Evolutionary conservation across 2,888 invertebrate genomes (phyloP).

Genomic region (Limnephilus auricula): DNA sequence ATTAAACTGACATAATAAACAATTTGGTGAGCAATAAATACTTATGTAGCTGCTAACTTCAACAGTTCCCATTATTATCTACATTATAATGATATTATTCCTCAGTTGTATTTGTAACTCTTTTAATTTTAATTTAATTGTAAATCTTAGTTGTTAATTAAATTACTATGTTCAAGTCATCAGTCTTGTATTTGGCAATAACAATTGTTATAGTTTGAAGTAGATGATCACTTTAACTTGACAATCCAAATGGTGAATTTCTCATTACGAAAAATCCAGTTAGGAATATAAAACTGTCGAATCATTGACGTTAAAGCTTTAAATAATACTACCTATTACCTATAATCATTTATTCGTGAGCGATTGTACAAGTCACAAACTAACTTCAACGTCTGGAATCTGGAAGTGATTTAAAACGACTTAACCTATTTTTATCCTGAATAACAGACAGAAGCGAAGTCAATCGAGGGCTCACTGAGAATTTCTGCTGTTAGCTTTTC

Average conservation of each 20-base stretch:
- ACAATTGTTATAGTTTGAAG: background rate
- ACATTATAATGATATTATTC: background rate
- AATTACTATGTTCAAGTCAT: too few species aligned
- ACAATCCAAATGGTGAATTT: background rate
- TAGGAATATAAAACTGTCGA: background rate
- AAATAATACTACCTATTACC: slow-evolving; percentile 3
- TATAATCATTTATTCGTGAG: slow-evolving; percentile 8
- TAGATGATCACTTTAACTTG: background rate
- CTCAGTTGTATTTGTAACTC: background rate
- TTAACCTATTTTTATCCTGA: background rate
- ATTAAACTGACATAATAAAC: background rate
- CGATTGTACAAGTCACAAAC: slow-evolving; percentile 34
- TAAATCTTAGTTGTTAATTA: too few species aligned
- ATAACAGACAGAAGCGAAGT: background rate
- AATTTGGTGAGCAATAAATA: too few species aligned
- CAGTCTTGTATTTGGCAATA: background rate
- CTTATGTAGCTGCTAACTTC: too few species aligned
- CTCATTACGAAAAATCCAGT: background rate
- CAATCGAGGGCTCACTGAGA: background rate
- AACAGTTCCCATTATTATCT: background rate
- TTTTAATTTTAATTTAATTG: too few species aligned
- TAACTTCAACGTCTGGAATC: background rate
- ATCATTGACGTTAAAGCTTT: background rate
- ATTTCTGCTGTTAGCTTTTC: background rate
- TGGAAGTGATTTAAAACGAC: slow-evolving; percentile 14